Base-by-base conservation (phyloP, 1,140 invertebrate species). In the Thereuonema tuberculata region DNA sequence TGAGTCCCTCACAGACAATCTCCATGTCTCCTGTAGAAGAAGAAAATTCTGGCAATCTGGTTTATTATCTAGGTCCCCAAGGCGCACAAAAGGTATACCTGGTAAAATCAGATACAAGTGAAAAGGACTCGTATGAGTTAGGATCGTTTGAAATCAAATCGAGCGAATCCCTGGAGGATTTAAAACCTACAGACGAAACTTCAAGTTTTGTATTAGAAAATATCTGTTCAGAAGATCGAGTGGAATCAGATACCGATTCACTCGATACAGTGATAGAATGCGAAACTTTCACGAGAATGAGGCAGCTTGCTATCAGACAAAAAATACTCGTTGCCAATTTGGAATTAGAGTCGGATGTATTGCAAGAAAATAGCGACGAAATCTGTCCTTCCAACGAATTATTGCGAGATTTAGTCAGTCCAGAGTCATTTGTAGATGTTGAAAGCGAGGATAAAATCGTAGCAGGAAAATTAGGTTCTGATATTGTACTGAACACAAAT, bases 221-320 rank as follows among this genome's bases (percentile, higher is more conserved):
- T 37, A 37, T 50, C 5, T 12, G 48, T 61, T 61, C 61, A 14
- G 65, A 66, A 26, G 63, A 50, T 5, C 48, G 48, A 5, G 5
- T 24, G 21, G 63, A 64, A 28, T 65, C 65, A 1, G 65, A 66
- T 54, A 66, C 65, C 5, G 65, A 66, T 56, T 66, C 65, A 37
- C 63, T 63, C 31, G 65, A 66, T 52, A 66, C 65, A 53, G 62
- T 65, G 9, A 67, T 65, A 43, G 66, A 64, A 54, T 59, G 64
- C 24, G 60, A 63, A 56, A 58, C 63, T 31, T 68, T 63, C 58
- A 60, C 62, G 29, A 59, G 65, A 26, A 60, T 68, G 50, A 48
- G 67, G 17, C 65, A 66, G 46, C 61, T 68, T 46, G 67, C 67
- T 20, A 59, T 68, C 15, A 63, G 61, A 56, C 58, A 67, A 60